phyloP scores from a whole-genome alignment of 2,888 invertebrate species.

The Unio delphinus region DNA sequence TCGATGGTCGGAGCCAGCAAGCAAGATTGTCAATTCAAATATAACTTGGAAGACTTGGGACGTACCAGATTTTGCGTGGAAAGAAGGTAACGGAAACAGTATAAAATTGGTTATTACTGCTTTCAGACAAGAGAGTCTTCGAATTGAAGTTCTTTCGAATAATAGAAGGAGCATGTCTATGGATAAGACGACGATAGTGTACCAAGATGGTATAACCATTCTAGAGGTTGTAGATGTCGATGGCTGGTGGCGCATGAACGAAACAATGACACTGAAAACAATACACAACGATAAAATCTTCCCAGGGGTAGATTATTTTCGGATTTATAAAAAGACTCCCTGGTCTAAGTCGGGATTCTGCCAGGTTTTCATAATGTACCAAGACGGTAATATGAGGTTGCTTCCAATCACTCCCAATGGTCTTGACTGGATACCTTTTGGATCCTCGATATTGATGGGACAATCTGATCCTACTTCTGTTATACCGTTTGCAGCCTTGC shows the following conservation, averaged over 20 bases:
- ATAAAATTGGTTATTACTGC: conserved; percentile 28
- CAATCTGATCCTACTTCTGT: conserved; percentile 25
- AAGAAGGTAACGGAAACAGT: conserved; percentile 28
- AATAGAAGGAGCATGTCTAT: no score
- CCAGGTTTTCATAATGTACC: conserved; percentile 51
- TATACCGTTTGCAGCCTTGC: conserved; percentile 40
- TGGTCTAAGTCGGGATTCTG: conserved; percentile 30
- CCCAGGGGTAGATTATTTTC: conserved; percentile 32
- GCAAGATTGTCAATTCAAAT: conserved; percentile 11
- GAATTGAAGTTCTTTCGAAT: no score
- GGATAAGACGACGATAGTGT: conserved; percentile 1
- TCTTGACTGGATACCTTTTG: conserved; percentile 55
- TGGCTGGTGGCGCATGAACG: conserved; percentile 47
- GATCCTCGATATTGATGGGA: conserved; percentile 50
- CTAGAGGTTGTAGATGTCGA: conserved; percentile 47
- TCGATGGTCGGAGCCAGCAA: conserved; percentile 12
- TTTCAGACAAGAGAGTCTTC: no score
- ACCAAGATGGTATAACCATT: conserved; percentile 28
- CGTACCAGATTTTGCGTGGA: conserved; percentile 41
- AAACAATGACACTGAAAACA: conserved; percentile 40
- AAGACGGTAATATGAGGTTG: conserved; percentile 51
- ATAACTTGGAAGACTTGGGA: conserved; percentile 4
- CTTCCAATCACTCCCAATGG: conserved; percentile 48
- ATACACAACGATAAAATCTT: conserved; percentile 16
- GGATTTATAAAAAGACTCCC: conserved; percentile 38